Percentiles rank a stretch among this genome's conserved stretches.
These are phyloP conservation scores for Myopa tessellatipennis DNA, from an alignment of 2,888 invertebrate species.

Conservation along the genomic window DNA sequence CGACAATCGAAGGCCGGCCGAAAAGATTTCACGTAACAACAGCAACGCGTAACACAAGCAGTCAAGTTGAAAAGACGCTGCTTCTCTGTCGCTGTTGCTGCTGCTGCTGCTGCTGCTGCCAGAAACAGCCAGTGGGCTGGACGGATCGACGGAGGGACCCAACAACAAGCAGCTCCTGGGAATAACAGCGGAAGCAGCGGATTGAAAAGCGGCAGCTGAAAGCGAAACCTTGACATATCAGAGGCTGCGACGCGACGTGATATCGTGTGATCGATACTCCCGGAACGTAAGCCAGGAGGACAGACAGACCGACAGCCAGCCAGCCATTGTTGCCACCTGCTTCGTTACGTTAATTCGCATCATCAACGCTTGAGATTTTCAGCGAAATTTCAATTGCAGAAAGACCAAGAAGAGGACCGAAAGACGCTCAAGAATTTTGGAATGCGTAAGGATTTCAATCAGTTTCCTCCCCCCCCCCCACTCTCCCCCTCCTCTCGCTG, in stretches of 20 bases:
- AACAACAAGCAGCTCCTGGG: background rate
- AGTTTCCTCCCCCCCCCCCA: too few species aligned
- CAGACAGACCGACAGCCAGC: too few species aligned
- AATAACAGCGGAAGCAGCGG: background rate
- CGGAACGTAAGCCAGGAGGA: background rate
- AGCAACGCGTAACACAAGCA: conserved; percentile 6
- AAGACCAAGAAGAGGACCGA: too few species aligned
- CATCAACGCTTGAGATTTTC: background rate
- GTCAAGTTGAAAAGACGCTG: conserved; percentile 4
- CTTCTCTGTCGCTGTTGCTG: background rate
- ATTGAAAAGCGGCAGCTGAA: background rate
- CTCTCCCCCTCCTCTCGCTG: too few species aligned
- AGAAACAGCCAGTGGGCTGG: too few species aligned
- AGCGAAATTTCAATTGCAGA: too few species aligned
- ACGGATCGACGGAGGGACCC: too few species aligned
- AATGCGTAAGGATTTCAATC: too few species aligned
- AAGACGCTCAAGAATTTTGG: too few species aligned
- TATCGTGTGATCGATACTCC: background rate
- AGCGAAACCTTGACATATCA: conserved; percentile 10
- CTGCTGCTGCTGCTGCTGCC: background rate
- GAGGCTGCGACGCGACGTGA: conserved; percentile 2
- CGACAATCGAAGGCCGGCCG: background rate
- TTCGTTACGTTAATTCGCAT: background rate
- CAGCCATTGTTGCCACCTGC: background rate
- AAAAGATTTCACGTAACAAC: background rate